Percentiles rank a stretch among this genome's conserved stretches.
Conservation (phyloP, 2,888 invertebrate species). For the Dioctria linearis region DNA sequence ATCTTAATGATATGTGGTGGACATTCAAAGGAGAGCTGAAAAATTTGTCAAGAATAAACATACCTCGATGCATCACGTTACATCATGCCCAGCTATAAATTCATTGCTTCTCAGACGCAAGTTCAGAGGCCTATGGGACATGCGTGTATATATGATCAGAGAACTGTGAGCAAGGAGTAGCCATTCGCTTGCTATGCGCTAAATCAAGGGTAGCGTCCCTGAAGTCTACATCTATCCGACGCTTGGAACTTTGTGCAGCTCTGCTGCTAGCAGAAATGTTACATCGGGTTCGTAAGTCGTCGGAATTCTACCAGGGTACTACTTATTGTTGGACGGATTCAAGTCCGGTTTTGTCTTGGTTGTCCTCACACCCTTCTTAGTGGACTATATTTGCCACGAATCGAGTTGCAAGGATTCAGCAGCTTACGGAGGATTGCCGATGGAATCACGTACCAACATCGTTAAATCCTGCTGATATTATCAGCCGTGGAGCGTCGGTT, state of each 20-base stretch:
- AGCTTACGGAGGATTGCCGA: conserved; percentile 23
- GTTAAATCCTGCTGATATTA: conserved; percentile 55
- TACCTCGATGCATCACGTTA: background rate
- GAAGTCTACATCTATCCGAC: conserved; percentile 45
- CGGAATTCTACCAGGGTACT: background rate
- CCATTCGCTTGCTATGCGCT: conserved; percentile 17
- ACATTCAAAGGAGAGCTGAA: background rate
- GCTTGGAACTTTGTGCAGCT: conserved; percentile 51
- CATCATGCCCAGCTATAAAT: background rate
- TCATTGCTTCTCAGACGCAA: background rate
- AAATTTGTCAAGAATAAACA: background rate
- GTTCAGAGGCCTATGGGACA: background rate
- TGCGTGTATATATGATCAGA: background rate
- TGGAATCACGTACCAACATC: conserved; percentile 54
- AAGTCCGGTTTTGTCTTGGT: conserved; percentile 51
- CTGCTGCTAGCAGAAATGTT: conserved; percentile 50
- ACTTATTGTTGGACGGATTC: conserved; percentile 57
- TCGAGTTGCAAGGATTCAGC: conserved; percentile 55
- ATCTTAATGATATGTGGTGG: background rate
- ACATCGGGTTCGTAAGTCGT: conserved; percentile 37
- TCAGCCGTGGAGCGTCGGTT: conserved; percentile 45
- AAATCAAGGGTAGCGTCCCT: conserved; percentile 53
- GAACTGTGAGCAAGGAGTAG: background rate
- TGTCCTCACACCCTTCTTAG: conserved; percentile 50
- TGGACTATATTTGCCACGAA: conserved; percentile 57